Evolutionary conservation across 2,888 invertebrate species (phyloP), one percentile per base, ranked within the genome.

Genomic region (Sarcophaga variegata): DNA sequence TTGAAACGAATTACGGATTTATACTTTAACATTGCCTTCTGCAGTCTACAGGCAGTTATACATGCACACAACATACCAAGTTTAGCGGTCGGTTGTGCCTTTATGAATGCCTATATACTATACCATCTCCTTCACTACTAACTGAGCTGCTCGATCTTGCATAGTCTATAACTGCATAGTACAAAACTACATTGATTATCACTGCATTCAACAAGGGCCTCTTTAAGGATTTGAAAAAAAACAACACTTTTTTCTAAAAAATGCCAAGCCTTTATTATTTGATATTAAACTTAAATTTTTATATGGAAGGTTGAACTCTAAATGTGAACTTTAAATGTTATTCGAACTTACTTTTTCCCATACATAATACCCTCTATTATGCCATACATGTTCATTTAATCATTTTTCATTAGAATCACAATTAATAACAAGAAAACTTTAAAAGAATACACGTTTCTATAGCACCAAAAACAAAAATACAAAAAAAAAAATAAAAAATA

Each of bases 391-490:
- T 69, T 4, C 14, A 66, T 64, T 54, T 54, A 22, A 37, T n/a
- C 6, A 74, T 5, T 72, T 14, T 49, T 72, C 20, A 12, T 71
- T 77, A 72, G 83, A 83, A 78, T 49, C 64, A 37, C 62, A 62
- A 66, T 62, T 66, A 22, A 62, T 77, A 66, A 66, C 22, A 66
- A 71, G 22, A 70, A 54, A 54, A 54, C 54, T 14, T 14, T 14
- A 54, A 54, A 12, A 12, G 17, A 71, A 77, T 66, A 66, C 60
- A 66, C 45, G 64, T 66, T 54, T 60, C 22, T 66, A 10, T 14
- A 25, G 25, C 20, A 49, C 22, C 20, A 25, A 64, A 63, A 0
- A n/a, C 14, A 67, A 62, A 81, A 66, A 47, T 59, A 74, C 47
- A 81, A 81, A 27, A 14, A 10, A 47, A 66, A 22, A 27, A 14